Evolutionary conservation across 1,140 invertebrate species (phyloP), one percentile per base, ranked within the genome.

Genomic region (Drosophila bifasciata): DNA sequence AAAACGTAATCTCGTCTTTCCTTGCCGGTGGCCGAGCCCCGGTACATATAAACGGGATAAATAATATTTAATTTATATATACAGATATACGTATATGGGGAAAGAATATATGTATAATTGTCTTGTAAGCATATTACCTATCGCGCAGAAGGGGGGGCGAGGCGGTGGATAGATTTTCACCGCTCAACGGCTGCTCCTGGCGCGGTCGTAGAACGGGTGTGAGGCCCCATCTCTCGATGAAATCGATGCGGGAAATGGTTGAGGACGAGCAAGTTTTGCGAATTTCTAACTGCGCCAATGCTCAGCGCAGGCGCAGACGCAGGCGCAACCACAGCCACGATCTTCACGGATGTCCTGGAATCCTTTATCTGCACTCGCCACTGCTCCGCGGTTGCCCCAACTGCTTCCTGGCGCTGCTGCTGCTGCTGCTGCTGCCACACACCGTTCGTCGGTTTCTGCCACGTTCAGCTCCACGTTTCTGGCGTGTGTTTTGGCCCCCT

Each of bases 171-270:
- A 91, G 74, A 83, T 91, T 91, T 91, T 92, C 91, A 92, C 91
- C 89, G 91, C 90, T 90, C 64, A 90, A 76, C 62, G 90, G 96
- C 95, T 95, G 95, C 94, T 97, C 96, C 95, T 96, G 96, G 94
- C 96, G 96, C 95, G 96, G 96, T 94, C 95, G 96, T 94, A 97
- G 95, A 95, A 97, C 96, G 95, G 96, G 96, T 94, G 96, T 97
- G 93, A 97, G 95, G 95, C 96, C 96, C 96, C 96, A 97, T 97
- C 96, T 96, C 94, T 97, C 96, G 93, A 97, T 95, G 93, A 97
- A 96, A 94, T 97, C 96, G 95, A 97, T 96, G 94, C 96, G 96
- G 94, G 96, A 96, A 97, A 97, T 97, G 95, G 96, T 97, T 92
- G 90, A 89, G 72, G 79, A 78, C 79, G 90, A 91, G 81, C 90